phyloP scores from a whole-genome alignment of 1,140 invertebrate genomes.

The Drosophila sulfurigaster region DNA sequence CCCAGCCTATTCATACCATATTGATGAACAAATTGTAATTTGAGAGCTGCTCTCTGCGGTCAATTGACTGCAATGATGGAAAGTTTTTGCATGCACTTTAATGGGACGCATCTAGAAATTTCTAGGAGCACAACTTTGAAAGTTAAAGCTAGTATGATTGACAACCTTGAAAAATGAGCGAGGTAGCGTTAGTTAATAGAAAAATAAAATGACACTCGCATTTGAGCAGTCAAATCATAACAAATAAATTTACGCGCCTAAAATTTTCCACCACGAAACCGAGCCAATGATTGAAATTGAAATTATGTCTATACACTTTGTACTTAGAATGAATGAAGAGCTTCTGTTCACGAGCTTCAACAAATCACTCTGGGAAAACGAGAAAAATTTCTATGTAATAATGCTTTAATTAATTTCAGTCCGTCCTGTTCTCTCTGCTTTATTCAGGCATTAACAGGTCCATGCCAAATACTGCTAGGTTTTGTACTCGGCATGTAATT shows the following conservation, averaged over 20 bases:
- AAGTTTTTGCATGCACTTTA: conserved; percentile 52
- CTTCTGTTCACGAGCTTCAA: conserved; percentile 1
- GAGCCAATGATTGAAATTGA: conserved; percentile 37
- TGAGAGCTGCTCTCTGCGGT: conserved; percentile 47
- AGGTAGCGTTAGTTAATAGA: neutral
- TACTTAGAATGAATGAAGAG: conserved; percentile 2
- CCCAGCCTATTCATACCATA: conserved; percentile 43
- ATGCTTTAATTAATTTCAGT: neutral
- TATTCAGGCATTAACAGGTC: conserved; percentile 33
- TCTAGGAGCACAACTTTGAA: conserved; percentile 32
- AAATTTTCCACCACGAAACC: conserved; percentile 45
- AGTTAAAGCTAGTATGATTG: conserved; percentile 18
- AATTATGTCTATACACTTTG: conserved; percentile 14
- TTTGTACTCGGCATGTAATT: neutral
- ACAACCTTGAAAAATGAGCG: conserved; percentile 34
- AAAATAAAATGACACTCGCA: neutral
- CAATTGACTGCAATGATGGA: conserved; percentile 68
- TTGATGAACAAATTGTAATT: conserved; percentile 67
- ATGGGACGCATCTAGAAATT: conserved; percentile 46
- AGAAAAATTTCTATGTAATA: conserved; percentile 18
- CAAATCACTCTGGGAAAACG: conserved; percentile 13
- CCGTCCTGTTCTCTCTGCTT: conserved; percentile 1
- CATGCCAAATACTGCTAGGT: conserved; percentile 16
- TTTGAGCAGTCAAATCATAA: conserved; percentile 23
- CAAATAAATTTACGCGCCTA: conserved; percentile 33